Percentiles rank a stretch among this genome's conserved stretches.
These are phyloP conservation scores for Danionella dracula DNA, from an alignment of 2,797 vertebrate species.

Conservation along the genomic window DNA sequence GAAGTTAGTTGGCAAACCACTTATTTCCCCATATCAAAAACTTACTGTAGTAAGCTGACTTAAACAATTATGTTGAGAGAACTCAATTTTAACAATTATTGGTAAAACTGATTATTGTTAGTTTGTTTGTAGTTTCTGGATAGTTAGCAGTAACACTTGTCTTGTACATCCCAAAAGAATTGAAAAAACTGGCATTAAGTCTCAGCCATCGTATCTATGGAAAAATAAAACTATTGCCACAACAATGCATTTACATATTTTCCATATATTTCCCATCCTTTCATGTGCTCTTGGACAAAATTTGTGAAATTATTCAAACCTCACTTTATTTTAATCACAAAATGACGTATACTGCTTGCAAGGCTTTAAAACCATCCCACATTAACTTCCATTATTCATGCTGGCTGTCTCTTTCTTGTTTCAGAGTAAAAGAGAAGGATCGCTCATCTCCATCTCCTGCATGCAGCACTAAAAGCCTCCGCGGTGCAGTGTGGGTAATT, in stretches of 20 bases:
- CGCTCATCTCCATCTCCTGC: not conserved
- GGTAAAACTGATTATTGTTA: no score
- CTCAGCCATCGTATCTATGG: not conserved
- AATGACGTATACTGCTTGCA: not conserved
- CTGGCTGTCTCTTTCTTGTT: not conserved
- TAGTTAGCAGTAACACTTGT: no score
- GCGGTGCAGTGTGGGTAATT: not conserved
- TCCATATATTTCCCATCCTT: not conserved
- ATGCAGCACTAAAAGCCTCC: constrained; percentile 30
- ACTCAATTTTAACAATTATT: no score
- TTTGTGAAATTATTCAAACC: not conserved
- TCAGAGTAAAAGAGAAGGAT: not conserved
- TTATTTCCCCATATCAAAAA: no score
- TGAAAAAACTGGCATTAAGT: not conserved
- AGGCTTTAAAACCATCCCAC: not conserved
- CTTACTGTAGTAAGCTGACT: no score
- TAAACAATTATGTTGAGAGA: no score
- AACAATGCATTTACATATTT: not conserved
- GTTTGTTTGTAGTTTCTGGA: no score
- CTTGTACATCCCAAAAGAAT: no score
- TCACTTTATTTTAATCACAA: not conserved
- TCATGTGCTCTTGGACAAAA: constrained; percentile 1
- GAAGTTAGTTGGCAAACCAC: no score
- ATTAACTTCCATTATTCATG: constrained; percentile 16
- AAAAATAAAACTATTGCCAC: no score